These are phyloP conservation scores for Drosophila virilis DNA, from an alignment of 1,140 invertebrate genomes.

Conservation along the genomic window DNA sequence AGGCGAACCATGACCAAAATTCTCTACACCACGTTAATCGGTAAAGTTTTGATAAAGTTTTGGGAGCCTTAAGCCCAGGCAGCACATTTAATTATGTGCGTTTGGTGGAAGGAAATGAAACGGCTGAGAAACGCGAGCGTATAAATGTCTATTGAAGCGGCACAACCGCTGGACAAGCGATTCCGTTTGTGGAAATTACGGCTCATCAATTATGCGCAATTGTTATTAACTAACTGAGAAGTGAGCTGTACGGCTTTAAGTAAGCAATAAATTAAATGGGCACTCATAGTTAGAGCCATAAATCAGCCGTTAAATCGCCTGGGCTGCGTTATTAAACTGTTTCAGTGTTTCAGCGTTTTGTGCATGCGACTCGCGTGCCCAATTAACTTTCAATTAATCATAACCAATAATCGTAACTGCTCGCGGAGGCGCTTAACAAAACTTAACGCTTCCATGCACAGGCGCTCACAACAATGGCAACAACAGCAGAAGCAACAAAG, in stretches of 20 bases:
- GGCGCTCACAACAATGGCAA: conserved; percentile 23
- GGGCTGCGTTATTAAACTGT: conserved; percentile 48
- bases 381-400: conserved; percentile 80
- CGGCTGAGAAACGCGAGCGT: background rate
- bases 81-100: background rate
- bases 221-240: conserved; percentile 29
- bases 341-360: conserved; percentile 33
- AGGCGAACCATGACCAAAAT: too few species aligned
- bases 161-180: background rate
- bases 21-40: too few species aligned
- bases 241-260: background rate
- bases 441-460: conserved; percentile 56
- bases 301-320: conserved; percentile 63
- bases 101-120: background rate
- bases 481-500: conserved; percentile 13
- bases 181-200: background rate
- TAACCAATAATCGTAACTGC: conserved; percentile 53
- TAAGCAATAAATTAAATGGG: background rate
- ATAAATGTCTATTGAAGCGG: conserved; percentile 5
- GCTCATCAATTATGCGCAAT: conserved; percentile 29
- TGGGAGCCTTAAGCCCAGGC: too few species aligned
- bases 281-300: conserved; percentile 25
- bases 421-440: conserved; percentile 42
- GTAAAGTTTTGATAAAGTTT: too few species aligned
- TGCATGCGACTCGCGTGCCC: conserved; percentile 44